A percentile compares a stretch with the other conserved stretches of the same genome.
Evolutionary conservation across 2,888 invertebrate species (phyloP).

Genomic region (Drosophila acutilabella): DNA sequence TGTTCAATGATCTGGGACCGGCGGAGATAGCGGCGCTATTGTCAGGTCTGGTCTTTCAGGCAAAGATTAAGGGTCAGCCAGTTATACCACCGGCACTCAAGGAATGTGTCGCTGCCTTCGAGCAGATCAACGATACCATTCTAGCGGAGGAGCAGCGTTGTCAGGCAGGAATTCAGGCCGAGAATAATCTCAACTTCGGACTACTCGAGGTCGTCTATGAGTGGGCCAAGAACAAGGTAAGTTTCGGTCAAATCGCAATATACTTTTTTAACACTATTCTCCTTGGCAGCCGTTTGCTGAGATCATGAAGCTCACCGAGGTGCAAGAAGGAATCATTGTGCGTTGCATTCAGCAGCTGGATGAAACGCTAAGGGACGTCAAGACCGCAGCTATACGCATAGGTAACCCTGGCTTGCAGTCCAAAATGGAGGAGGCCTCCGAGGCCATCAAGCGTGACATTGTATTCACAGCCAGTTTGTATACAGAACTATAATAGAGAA

Average conservation of each 20-base stretch:
- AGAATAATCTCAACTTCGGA: conserved; percentile 93
- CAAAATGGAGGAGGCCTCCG: conserved; percentile 98
- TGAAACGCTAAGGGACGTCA: conserved; percentile 94
- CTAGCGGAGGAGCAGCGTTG: conserved; percentile 87
- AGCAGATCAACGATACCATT: conserved; percentile 89
- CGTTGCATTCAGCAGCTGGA: conserved; percentile 98
- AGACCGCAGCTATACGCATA: conserved; percentile 96
- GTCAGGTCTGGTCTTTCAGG: conserved; percentile 97
- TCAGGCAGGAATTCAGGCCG: conserved; percentile 84
- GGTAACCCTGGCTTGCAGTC: conserved; percentile 96
- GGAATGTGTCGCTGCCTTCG: conserved; percentile 89
- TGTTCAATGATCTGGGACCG: conserved; percentile 93
- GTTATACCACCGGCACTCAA: conserved; percentile 84
- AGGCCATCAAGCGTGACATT: conserved; percentile 97
- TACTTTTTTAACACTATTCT: background rate
- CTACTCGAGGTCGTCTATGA: conserved; percentile 97
- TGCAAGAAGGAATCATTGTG: conserved; percentile 99
- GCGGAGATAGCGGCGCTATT: conserved; percentile 97
- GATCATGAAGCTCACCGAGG: conserved; percentile 96
- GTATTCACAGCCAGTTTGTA: conserved; percentile 99
- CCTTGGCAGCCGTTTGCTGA: conserved; percentile 92
- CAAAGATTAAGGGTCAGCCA: conserved; percentile 88
- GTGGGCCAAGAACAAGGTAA: conserved; percentile 95
- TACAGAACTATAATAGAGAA: conserved; percentile 85
- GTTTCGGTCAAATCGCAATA: background rate